Evolutionary conservation across 2,113 vertebrate genomes (phyloP), one percentile per base, ranked within the genome.

Genomic region (Pelvicachromis taeniatus): DNA sequence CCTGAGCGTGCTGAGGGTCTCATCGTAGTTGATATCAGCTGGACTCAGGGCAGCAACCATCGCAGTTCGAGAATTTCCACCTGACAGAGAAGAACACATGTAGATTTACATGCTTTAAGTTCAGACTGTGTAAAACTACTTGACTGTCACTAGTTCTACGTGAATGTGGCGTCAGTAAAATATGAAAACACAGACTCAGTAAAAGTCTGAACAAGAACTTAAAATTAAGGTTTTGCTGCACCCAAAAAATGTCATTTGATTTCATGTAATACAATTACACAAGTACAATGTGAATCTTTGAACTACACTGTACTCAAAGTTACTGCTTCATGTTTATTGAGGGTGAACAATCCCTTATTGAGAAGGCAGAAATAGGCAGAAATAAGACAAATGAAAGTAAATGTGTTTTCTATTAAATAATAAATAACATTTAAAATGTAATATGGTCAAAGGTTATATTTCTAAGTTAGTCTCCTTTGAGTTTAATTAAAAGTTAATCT

Each of bases 1-100:
- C 98, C 99, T 98, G 94, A 99, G 97, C 0, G 99, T 99, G 94
- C 98, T 99, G 83, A 99, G 98, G 0, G 99, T 99, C 95, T 99
- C 99, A 0, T 99, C 99, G 0, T 99, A 99, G 95, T 99, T 99
- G 94, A 99, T 98, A 85, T 99, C 98, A 0, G 98, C 98, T 4
- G 98, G 98, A 87, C 98, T 99, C 83, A 99, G 96, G 75, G 99
- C 99, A 2, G 98, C 99, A 0, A 99, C 97, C 99, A 99, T 99
- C 1, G 99, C 98, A 0, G 98, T 99, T 56, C 99, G 96, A 21
- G 99, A 99, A 87, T 99, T 99, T 2, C 99, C 99, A 1, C 99
- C 99, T 99, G 89, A 84, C 17, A 11, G 75, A 9, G 7, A 54
- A 87, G 53, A 63, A 16, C 52, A 16, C 14, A 53, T 3, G 48